Evolutionary conservation across 2,113 vertebrate species (phyloP).

Genomic region (Shinisaurus crocodilurus): DNA sequence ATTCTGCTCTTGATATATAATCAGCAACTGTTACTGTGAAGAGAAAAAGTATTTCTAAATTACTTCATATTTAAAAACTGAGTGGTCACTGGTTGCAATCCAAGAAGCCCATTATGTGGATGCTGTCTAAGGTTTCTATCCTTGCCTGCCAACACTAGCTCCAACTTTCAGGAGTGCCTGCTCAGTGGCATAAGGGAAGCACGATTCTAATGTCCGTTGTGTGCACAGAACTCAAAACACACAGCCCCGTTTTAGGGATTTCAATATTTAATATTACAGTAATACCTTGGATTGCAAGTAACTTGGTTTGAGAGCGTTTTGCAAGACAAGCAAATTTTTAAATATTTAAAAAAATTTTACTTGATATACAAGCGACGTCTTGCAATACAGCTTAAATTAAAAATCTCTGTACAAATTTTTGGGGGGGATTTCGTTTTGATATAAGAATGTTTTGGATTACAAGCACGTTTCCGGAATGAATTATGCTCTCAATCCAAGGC

Average conservation of each 20-base stretch:
- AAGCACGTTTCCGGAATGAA: too few species aligned
- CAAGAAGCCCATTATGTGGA: background rate
- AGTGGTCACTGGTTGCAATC: background rate
- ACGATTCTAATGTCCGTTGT: background rate
- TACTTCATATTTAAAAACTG: slow-evolving; percentile 42
- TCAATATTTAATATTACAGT: background rate
- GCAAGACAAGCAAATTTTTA: too few species aligned
- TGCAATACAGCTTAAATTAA: too few species aligned
- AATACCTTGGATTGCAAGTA: too few species aligned
- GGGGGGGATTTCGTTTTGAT: too few species aligned
- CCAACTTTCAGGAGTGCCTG: background rate
- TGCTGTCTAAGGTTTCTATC: background rate
- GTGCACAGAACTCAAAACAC: background rate
- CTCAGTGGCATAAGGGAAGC: background rate
- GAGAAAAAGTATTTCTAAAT: slow-evolving; percentile 67
- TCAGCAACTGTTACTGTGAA: slow-evolving; percentile 96
- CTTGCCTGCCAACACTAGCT: background rate
- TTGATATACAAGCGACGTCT: too few species aligned
- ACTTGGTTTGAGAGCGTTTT: too few species aligned
- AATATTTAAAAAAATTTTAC: too few species aligned
- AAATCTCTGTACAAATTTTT: too few species aligned
- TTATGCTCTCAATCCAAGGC: too few species aligned
- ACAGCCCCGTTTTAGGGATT: background rate
- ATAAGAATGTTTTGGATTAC: too few species aligned
- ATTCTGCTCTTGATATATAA: slow-evolving; percentile 99